Base-by-base conservation (phyloP, 2,888 invertebrate genomes). In the Callyntrura guangdongensis region DNA sequence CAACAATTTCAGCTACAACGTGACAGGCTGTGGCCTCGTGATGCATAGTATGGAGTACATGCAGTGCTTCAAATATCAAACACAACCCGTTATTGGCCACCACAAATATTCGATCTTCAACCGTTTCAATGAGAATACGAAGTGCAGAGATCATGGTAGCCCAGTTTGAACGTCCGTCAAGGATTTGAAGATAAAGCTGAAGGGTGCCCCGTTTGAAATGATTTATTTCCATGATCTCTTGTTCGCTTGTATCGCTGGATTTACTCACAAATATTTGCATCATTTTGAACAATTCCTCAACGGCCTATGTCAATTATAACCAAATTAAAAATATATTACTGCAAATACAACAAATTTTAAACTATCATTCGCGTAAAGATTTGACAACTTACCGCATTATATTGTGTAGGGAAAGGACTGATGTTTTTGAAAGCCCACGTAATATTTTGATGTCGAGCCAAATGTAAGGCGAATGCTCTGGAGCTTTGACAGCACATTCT, bases 401-500 rank as follows among this genome's bases (percentile, higher is more conserved):
- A 99, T 94, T 99, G 97, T 25, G 98, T 98, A 6, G 98, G 98
- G 95, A 98, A 98, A n/a, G 98, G 98, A 49, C 98, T 98, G 93
- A 99, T 98, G 95, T 99, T 99, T 94, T 98, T 97, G 95, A 99
- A 99, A 36, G 99, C 99, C 99, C 99, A 99, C 95, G 98, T 98
- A 67, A 99, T 96, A 96, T 99, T 99, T 95, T 99, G 98, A 95
- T 99, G 99, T 93, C 97, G 97, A 0, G 98, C 98, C 87, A 99
- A 96, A 94, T 97, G 97, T 85, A 98, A 96, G 5, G 98, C 98
- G 95, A 99, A 98, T 27, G 97, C 95, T 72, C 97, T 96, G 5
- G 98, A 98, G 94, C 98, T 97, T 93, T 98, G 97, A 95, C 99
- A 99, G 95, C 98, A 98, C 95, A 98, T 96, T 92, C 98, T 96